Percentiles rank a stretch among this genome's conserved stretches.
Conservation (phyloP, 1,140 invertebrate genomes). For the Lepidotrigona ventralis region DNA sequence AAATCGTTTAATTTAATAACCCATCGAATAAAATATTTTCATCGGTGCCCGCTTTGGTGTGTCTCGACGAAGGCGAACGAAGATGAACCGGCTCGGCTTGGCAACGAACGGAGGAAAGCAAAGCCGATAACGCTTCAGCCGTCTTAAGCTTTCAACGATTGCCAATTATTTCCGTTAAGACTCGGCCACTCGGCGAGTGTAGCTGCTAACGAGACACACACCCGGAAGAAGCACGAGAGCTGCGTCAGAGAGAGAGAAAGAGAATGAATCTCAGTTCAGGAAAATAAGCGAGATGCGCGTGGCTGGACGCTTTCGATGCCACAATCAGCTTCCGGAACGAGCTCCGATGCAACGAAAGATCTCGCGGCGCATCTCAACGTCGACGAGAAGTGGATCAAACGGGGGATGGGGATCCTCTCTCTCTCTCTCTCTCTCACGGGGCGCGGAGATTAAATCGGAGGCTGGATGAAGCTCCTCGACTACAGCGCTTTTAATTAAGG, state of each 20-base stretch:
- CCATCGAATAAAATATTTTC: conserved; percentile 71
- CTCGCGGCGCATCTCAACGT: too few species aligned
- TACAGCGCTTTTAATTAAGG: conserved; percentile 31
- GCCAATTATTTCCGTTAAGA: conserved; percentile 69
- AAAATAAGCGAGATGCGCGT: not conserved
- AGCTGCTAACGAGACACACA: conserved; percentile 60
- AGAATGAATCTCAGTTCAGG: not conserved
- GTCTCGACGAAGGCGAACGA: not conserved
- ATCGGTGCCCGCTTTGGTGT: conserved; percentile 4
- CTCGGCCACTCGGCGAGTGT: conserved; percentile 49
- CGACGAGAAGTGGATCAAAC: too few species aligned
- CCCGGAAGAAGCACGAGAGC: too few species aligned
- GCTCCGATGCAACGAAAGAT: too few species aligned
- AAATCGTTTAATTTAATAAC: conserved; percentile 78
- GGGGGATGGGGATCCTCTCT: too few species aligned
- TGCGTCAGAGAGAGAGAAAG: too few species aligned
- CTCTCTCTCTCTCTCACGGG: too few species aligned
- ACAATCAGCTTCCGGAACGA: too few species aligned
- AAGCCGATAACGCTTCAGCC: conserved; percentile 42
- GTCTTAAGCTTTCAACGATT: conserved; percentile 67
- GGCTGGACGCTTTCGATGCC: too few species aligned
- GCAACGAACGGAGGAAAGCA: not conserved
- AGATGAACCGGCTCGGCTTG: conserved; percentile 1
- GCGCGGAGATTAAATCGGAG: conserved; percentile 25
- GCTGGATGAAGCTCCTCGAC: conserved; percentile 6